These are phyloP conservation scores for Cryptus armator DNA, from an alignment of 2,888 invertebrate genomes.

Conservation along the genomic window DNA sequence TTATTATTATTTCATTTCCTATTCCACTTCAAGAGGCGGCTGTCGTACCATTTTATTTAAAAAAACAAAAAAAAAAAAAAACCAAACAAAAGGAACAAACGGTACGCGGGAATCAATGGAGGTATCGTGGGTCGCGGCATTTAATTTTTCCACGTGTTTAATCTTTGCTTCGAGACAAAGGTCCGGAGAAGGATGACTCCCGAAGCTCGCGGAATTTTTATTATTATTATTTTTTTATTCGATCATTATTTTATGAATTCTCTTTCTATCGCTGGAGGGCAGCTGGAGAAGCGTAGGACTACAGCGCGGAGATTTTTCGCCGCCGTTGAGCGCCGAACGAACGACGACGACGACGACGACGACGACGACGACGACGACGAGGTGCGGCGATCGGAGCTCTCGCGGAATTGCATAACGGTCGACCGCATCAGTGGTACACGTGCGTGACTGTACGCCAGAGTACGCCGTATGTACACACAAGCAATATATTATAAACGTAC, in stretches of 20 bases:
- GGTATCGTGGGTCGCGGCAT: slow-evolving; percentile 59
- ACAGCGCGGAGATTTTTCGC: not conserved
- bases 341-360: slow-evolving; percentile 5
- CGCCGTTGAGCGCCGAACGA: not conserved
- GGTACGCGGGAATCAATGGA: too few species aligned
- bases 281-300: not conserved
- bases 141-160: slow-evolving; percentile 68
- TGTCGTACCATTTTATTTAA: too few species aligned
- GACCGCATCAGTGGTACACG: slow-evolving; percentile 63
- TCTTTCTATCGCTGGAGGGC: not conserved
- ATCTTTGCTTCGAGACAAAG: slow-evolving; percentile 73
- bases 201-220: not conserved
- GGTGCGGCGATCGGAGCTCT: slow-evolving; percentile 66
- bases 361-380: slow-evolving; percentile 26
- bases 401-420: slow-evolving; percentile 78
- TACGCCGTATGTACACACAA: slow-evolving; percentile 5
- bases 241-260: not conserved
- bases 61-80: too few species aligned
- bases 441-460: slow-evolving; percentile 27
- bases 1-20: too few species aligned
- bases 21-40: too few species aligned
- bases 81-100: too few species aligned
- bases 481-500: not conserved
- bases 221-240: not conserved
- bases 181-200: slow-evolving; percentile 46